These are phyloP conservation scores for Acleris cristana DNA, from an alignment of 2,888 invertebrate species.

Conservation along the genomic window DNA sequence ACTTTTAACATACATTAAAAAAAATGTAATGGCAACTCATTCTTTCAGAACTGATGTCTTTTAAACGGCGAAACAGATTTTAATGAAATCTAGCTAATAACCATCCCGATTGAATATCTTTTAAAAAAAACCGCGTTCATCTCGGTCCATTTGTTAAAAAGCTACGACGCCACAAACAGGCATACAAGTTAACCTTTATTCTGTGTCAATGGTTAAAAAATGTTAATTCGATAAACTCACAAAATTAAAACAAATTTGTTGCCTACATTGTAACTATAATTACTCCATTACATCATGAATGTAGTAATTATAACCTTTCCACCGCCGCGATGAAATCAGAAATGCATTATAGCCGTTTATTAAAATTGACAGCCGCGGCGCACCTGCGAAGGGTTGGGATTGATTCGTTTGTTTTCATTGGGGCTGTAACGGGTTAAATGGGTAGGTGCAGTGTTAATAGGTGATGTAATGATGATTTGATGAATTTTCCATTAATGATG, in stretches of 20 bases:
- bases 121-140: no score
- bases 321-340: conserved; percentile 3
- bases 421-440: conserved; percentile 14
- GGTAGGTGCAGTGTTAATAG: background rate
- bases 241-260: background rate
- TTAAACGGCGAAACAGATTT: no score
- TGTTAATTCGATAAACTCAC: background rate
- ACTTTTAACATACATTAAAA: no score
- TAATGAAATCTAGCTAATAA: no score
- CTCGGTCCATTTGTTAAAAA: no score
- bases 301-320: conserved; percentile 2
- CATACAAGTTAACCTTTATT: no score
- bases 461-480: background rate
- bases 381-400: conserved; percentile 10
- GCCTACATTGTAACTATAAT: background rate
- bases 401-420: conserved; percentile 9
- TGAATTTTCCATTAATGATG: no score
- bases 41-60: no score
- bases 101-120: no score
- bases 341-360: conserved; percentile 5
- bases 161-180: no score
- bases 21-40: rapidly evolving
- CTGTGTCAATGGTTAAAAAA: no score
- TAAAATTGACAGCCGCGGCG: conserved; percentile 14
- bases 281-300: background rate